Conservation (phyloP, 2,888 invertebrate genomes). For the Oconnorella tubifera region DNA sequence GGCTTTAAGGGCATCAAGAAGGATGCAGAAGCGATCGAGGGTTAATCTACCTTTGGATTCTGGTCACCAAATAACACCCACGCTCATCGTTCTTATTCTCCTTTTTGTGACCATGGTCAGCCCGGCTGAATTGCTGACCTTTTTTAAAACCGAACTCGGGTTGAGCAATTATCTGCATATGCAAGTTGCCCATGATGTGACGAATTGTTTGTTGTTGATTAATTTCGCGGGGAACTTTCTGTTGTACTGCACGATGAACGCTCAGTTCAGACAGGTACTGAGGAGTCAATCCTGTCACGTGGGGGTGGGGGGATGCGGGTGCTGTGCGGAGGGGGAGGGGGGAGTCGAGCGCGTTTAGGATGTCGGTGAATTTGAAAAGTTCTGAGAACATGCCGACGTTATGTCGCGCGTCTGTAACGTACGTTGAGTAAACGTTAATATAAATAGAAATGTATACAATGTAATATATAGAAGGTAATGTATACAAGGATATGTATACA, state of each 20-base stretch:
- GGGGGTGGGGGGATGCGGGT: too few relatives aligned
- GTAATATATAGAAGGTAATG: too few relatives aligned
- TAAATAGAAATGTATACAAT: too few relatives aligned
- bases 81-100: constrained; percentile 49
- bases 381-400: too few relatives aligned
- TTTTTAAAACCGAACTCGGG: constrained; percentile 17
- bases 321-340: too few relatives aligned
- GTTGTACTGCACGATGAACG: constrained; percentile 73
- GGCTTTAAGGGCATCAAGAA: constrained; percentile 46
- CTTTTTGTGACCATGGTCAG: constrained; percentile 50
- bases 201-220: constrained; percentile 50
- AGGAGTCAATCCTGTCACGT: background rate
- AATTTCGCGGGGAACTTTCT: constrained; percentile 67
- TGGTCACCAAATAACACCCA: constrained; percentile 47
- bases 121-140: constrained; percentile 49
- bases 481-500: too few relatives aligned
- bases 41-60: constrained; percentile 12
- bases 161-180: background rate
- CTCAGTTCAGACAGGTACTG: constrained; percentile 64
- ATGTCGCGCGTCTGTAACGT: too few relatives aligned
- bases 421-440: too few relatives aligned
- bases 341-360: too few relatives aligned
- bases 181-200: constrained; percentile 30
- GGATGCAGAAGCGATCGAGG: constrained; percentile 34
- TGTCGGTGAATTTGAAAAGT: too few relatives aligned